Evolutionary conservation across 2,113 vertebrate genomes (phyloP), one percentile per base, ranked within the genome.

Genomic region (Leiothrix lutea): DNA sequence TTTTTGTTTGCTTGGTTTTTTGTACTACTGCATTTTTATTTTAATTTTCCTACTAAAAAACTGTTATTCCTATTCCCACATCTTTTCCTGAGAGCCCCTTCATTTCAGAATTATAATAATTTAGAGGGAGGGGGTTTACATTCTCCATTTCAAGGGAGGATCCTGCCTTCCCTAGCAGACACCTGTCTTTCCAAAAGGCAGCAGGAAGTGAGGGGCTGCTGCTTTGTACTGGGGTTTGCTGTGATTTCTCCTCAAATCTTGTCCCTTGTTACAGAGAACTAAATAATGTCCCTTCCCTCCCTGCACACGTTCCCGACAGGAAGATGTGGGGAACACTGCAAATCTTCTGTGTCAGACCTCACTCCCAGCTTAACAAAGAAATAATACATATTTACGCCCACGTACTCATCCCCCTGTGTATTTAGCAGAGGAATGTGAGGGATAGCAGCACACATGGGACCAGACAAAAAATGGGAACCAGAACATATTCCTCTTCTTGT

Each of bases 401-500:
- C 38, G 2, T 6, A 7, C 72, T 78, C 82, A 57, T 81, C 67
- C 80, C 61, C 44, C 60, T 33, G 80, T 24, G 79, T 85, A 54
- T 70, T 88, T 86, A 92, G 81, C 48, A 70, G 62, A 90, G 50
- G 56, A 95, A 88, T 78, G 78, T 57, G 91, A 94, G 54, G 61
- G 40, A 66, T 29, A 84, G 82, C 44, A 85, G 22, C 48, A 72
- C 92, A 58, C 80, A 23, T 8, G 56, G 75, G 83, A 86, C 28
- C 50, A 83, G 69, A 73, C 80, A 80, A 74, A 91, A 77, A 84
- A 70, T 82, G 62, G 81, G 80, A 82, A 81, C 77, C 75, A 65
- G 48, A 90, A 96, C 71, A 81, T 71, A 95, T 95, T 96, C 90
- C 92, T 94, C 69, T 87, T 80, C 67, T 80, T 95, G 86, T 70